Evolutionary conservation across 2,888 invertebrate genomes (phyloP).

Genomic region (Brachynemurus nebulosus): DNA sequence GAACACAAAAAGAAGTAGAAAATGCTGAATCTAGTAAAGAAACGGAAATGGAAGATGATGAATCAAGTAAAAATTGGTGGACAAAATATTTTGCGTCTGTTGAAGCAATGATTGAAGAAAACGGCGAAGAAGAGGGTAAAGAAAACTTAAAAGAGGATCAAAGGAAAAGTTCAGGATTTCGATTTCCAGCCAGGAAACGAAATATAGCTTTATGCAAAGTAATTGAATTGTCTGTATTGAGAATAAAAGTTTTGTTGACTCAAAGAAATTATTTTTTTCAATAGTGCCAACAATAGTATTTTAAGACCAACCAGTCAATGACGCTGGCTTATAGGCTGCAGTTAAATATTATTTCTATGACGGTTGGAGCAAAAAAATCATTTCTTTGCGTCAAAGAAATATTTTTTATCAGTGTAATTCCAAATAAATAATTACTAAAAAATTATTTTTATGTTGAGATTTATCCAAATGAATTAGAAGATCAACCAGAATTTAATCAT

Average conservation of each 20-base stretch:
- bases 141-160: slow-evolving; percentile 24
- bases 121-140: slow-evolving; percentile 31
- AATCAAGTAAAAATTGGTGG: slow-evolving; percentile 84
- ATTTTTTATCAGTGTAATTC: no score
- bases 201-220: slow-evolving; percentile 49
- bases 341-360: no score
- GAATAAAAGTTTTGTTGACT: no score
- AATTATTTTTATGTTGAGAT: slow-evolving; percentile 37
- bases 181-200: slow-evolving; percentile 35
- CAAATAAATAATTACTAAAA: background rate
- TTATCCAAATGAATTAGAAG: slow-evolving; percentile 69
- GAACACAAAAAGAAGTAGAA: slow-evolving; percentile 34
- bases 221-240: no score
- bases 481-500: slow-evolving; percentile 58
- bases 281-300: no score
- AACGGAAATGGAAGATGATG: slow-evolving; percentile 42
- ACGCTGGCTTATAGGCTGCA: no score
- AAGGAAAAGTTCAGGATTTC: slow-evolving; percentile 33
- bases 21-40: slow-evolving; percentile 35
- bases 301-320: no score
- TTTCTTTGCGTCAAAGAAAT: no score
- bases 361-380: no score
- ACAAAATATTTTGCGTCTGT: slow-evolving; percentile 86
- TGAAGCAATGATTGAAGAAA: slow-evolving; percentile 63
- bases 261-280: no score